These are phyloP conservation scores for Amblyjoppa proteus DNA, from an alignment of 2,888 invertebrate genomes.

Conservation along the genomic window DNA sequence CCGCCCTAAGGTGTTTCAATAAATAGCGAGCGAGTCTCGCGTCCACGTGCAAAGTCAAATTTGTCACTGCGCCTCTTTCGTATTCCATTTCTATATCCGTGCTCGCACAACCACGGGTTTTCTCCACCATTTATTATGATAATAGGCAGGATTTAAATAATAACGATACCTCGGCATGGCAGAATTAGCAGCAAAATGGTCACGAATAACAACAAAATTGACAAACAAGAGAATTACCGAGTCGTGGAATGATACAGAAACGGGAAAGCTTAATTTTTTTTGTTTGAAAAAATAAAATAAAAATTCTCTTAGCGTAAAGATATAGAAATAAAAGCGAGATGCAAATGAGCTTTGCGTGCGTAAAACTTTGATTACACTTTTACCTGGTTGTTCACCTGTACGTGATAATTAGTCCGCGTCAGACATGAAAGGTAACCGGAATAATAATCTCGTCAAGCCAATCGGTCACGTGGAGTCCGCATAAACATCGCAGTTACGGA, in stretches of 20 bases:
- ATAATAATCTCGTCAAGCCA: slow-evolving; percentile 32
- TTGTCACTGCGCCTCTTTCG: slow-evolving; percentile 30
- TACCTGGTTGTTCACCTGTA: slow-evolving; percentile 68
- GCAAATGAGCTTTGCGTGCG: slow-evolving; percentile 50
- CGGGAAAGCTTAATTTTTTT: background rate
- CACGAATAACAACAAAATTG: slow-evolving; percentile 17
- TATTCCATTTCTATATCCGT: slow-evolving; percentile 37
- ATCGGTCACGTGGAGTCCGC: background rate
- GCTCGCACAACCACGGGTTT: background rate
- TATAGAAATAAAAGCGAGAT: slow-evolving; percentile 28
- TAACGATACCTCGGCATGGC: background rate
- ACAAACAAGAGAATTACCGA: slow-evolving; percentile 18
- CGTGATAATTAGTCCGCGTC: slow-evolving; percentile 39
- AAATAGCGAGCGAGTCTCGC: slow-evolving; percentile 44
- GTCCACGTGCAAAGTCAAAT: slow-evolving; percentile 25
- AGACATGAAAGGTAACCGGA: slow-evolving; percentile 66
- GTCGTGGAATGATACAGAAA: background rate
- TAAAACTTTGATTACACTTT: slow-evolving; percentile 51
- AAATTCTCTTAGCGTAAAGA: background rate
- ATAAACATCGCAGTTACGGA: slow-evolving; percentile 2
- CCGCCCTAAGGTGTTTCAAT: slow-evolving; percentile 14
- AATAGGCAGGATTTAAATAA: slow-evolving; percentile 50
- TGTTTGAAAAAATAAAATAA: background rate
- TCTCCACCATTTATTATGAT: slow-evolving; percentile 39
- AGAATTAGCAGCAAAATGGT: slow-evolving; percentile 14